Percentiles rank a stretch among this genome's conserved stretches.
These are phyloP conservation scores for Podiceps cristatus DNA, from an alignment of 2,113 vertebrate species.

Conservation along the genomic window DNA sequence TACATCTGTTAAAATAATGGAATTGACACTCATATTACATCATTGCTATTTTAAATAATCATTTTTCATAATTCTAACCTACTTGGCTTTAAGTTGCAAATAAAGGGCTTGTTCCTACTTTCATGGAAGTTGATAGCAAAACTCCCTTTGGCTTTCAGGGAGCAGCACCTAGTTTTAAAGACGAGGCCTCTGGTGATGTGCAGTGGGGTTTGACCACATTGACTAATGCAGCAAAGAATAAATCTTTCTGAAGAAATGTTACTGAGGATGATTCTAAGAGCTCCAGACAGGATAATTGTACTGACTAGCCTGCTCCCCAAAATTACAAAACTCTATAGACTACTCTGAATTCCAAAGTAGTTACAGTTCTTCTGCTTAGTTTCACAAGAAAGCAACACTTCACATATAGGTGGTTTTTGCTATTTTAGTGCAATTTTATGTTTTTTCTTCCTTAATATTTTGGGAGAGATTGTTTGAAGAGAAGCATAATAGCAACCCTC, in stretches of 20 bases:
- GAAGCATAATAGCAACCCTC: not conserved
- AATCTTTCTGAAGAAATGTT: not conserved
- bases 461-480: not conserved
- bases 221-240: not conserved
- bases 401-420: not conserved
- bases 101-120: constrained; percentile 67
- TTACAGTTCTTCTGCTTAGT: not conserved
- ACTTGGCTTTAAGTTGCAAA: constrained; percentile 68
- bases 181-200: not conserved
- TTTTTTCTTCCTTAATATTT: not conserved
- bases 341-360: not conserved
- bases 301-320: not conserved
- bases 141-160: constrained; percentile 13
- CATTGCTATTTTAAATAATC: constrained; percentile 78
- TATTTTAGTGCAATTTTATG: constrained; percentile 16
- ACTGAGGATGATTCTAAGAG: not conserved
- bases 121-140: constrained; percentile 14
- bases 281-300: not conserved
- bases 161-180: constrained; percentile 6
- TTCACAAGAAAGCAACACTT: not conserved
- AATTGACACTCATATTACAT: constrained; percentile 80
- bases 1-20: constrained; percentile 78
- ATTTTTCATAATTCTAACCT: constrained; percentile 73
- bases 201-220: not conserved
- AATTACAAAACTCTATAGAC: not conserved